Conservation (phyloP, 2,888 invertebrate species). For the Drosophila peninsularis region DNA sequence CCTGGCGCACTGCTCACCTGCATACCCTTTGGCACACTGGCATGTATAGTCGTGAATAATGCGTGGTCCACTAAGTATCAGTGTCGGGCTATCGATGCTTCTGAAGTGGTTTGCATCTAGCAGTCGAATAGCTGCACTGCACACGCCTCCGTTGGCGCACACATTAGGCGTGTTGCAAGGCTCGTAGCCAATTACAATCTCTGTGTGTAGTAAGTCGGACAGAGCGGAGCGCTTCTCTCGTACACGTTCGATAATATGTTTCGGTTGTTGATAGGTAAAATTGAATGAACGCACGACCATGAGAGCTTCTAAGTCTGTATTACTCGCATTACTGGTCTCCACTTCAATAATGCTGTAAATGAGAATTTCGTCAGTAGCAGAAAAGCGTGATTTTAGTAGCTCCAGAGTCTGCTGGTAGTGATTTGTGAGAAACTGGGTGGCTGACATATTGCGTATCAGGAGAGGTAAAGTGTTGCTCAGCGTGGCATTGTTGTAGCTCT, state of each 20-base stretch:
- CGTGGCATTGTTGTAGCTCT: constrained; percentile 91
- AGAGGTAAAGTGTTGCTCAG: constrained; percentile 93
- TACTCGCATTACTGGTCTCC: constrained; percentile 79
- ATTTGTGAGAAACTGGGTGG: constrained; percentile 90
- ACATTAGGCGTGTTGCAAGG: constrained; percentile 89
- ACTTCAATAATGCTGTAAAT: constrained; percentile 89
- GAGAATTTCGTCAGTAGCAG: constrained; percentile 87
- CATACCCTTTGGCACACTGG: constrained; percentile 93
- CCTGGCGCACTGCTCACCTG: constrained; percentile 92
- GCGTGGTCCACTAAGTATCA: constrained; percentile 93
- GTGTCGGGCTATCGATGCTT: constrained; percentile 91
- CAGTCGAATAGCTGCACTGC: constrained; percentile 89
- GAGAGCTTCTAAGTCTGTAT: constrained; percentile 87
- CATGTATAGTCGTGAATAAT: constrained; percentile 92
- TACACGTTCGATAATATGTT: constrained; percentile 88
- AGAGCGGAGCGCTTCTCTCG: constrained; percentile 88
- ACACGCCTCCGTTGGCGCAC: constrained; percentile 92
- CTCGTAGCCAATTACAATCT: constrained; percentile 90
- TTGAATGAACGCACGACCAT: constrained; percentile 87
- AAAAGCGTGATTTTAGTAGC: constrained; percentile 88
- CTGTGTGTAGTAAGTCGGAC: constrained; percentile 86
- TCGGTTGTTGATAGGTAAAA: constrained; percentile 87
- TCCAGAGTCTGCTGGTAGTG: constrained; percentile 91
- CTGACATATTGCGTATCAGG: constrained; percentile 90
- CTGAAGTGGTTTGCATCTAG: constrained; percentile 85